phyloP scores from a whole-genome alignment of 2,113 vertebrate genomes.

The Alexandromys fortis region DNA sequence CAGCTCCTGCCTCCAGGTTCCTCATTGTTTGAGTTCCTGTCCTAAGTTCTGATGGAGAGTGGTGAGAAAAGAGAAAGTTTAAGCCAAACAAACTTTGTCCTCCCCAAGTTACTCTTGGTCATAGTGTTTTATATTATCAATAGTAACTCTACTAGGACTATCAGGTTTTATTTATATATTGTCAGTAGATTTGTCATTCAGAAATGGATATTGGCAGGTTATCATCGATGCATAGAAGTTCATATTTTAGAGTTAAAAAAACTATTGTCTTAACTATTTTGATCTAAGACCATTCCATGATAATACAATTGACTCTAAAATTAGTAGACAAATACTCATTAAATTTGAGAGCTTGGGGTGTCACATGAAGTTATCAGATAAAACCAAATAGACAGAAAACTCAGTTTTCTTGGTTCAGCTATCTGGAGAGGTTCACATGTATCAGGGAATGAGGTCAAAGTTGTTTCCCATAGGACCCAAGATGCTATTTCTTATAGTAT shows the following conservation, averaged over 20 bases:
- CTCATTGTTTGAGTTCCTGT: background rate
- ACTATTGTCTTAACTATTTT: background rate
- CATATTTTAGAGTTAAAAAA: background rate
- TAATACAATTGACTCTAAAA: background rate
- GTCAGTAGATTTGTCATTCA: background rate
- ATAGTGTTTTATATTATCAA: background rate
- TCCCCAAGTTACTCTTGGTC: background rate
- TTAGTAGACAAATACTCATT: background rate
- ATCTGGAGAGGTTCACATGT: no score
- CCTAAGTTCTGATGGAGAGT: background rate
- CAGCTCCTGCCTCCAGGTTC: background rate
- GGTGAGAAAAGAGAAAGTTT: background rate
- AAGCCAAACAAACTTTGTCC: background rate
- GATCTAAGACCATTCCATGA: background rate
- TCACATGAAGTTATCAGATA: no score
- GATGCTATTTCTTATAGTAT: no score
- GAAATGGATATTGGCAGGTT: background rate
- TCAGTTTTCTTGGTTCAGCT: no score
- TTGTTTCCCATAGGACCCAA: no score
- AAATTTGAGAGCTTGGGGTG: background rate
- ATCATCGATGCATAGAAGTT: background rate
- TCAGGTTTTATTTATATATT: background rate
- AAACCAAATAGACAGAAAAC: no score
- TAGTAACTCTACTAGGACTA: background rate
- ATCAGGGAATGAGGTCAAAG: no score